Conservation (phyloP, 2,113 vertebrate species). For the Conger conger region DNA sequence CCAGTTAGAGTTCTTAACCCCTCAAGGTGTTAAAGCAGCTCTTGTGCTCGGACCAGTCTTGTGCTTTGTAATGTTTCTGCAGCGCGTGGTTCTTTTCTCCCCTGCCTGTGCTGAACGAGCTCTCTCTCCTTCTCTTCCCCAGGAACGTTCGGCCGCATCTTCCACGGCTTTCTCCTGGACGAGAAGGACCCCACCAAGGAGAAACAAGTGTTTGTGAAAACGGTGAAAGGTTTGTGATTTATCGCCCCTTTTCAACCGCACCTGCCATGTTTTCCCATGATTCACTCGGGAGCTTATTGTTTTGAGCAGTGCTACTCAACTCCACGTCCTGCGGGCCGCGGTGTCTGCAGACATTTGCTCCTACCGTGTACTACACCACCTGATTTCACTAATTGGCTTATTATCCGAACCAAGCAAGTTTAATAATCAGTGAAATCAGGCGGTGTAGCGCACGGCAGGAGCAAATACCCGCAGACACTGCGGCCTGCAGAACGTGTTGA, state of each 20-base stretch:
- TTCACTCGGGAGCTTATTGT: not conserved
- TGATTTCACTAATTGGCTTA: too few relatives aligned
- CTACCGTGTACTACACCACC: too few relatives aligned
- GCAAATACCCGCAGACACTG: too few relatives aligned
- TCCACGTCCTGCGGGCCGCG: too few relatives aligned
- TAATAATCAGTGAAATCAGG: too few relatives aligned
- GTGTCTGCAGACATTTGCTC: too few relatives aligned
- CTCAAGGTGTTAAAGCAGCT: too few relatives aligned
- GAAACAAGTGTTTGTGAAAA: slow-evolving; percentile 94
- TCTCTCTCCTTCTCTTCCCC: slow-evolving; percentile 48
- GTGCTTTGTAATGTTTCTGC: not conserved
- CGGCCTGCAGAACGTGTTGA: too few relatives aligned
- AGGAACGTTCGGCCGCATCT: slow-evolving; percentile 98
- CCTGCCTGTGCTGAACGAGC: not conserved
- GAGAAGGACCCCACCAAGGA: slow-evolving; percentile 96
- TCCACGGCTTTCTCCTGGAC: slow-evolving; percentile 90
- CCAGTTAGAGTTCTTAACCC: not conserved
- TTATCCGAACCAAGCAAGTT: too few relatives aligned
- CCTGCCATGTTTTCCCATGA: not conserved
- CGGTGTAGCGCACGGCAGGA: too few relatives aligned
- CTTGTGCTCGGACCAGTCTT: not conserved
- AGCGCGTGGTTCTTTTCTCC: not conserved
- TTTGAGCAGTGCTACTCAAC: too few relatives aligned
- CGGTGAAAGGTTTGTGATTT: slow-evolving; percentile 88
- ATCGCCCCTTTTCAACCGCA: not conserved